Conservation (phyloP, 2,888 invertebrate species). For the Bellardia pandia region DNA sequence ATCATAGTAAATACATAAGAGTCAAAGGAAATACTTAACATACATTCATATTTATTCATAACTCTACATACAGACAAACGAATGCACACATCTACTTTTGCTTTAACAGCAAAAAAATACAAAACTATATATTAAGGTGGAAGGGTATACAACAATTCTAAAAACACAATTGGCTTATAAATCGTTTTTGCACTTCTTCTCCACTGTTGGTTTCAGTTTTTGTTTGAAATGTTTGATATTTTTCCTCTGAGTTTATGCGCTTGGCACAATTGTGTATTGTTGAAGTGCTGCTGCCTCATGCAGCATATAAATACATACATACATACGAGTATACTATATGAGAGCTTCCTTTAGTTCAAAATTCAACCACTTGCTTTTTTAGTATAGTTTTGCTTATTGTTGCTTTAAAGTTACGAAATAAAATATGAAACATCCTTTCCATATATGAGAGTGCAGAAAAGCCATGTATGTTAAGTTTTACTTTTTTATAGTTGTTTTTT, state of each 20-base stretch:
- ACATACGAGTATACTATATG: background rate
- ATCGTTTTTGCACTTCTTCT: conserved; percentile 56
- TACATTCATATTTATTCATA: conserved; percentile 59
- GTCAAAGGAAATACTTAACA: conserved; percentile 67
- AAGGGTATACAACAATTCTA: conserved; percentile 28
- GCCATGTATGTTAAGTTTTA: background rate
- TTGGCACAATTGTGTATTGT: conserved; percentile 45
- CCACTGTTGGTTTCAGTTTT: background rate
- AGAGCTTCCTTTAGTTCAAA: conserved; percentile 30
- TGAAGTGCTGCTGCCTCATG: conserved; percentile 30
- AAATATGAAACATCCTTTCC: conserved; percentile 29
- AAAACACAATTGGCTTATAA: conserved; percentile 69
- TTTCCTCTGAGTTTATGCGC: conserved; percentile 23
- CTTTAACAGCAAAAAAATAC: conserved; percentile 8
- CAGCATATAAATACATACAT: background rate
- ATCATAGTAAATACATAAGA: conserved; percentile 61
- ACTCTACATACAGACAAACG: conserved; percentile 2
- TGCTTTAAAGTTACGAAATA: conserved; percentile 13
- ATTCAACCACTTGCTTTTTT: conserved; percentile 48
- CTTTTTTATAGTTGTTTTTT: background rate
- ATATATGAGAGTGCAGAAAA: background rate
- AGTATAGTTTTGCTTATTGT: conserved; percentile 8
- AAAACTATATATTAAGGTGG: conserved; percentile 22
- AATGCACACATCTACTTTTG: conserved; percentile 20
- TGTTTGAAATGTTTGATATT: conserved; percentile 27